Evolutionary conservation across 2,888 invertebrate species (phyloP), one percentile per base, ranked within the genome.

Genomic region (Lacanobia wlatinum): DNA sequence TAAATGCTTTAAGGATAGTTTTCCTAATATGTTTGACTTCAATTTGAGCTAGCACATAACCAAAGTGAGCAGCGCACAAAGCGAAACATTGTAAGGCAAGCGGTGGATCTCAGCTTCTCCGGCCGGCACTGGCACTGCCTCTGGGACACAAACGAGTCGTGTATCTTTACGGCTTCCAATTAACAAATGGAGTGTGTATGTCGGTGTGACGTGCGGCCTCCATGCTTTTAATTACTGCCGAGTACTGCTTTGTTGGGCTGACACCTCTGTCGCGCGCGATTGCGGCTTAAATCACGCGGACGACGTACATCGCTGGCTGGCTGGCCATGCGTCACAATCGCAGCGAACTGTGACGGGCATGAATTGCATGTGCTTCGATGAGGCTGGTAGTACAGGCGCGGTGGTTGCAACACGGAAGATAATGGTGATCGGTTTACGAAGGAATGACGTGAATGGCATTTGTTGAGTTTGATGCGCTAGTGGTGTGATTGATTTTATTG

Each of bases 131-230:
- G 14, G 16, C 60, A n/a, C 14, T 28, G 65, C 34, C 58, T 62
- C 4, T 38, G 62, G 61, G 67, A 52, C 83, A 81, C 78, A 79
- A 79, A 81, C 78, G 71, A 70, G n/a, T 66, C 58, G 53, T 62
- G 76, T 83, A 80, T 80, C 84, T 87, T 85, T 84, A 81, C 82
- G 69, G 78, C 79, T 86, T 90, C 84, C 87, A 91, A 91, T 91
- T 90, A 91, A 87, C 89, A 91, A 90, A 90, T 91, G 90, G 87
- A 84, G 81, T 80, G 85, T 76, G 80, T 78, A 70, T 78, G 71
- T 73, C 69, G 69, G 75, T 73, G 82, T 76, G 80, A 78, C 61
- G 77, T 69, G 73, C 65, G 84, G 79, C 74, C 76, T 67, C 73
- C 74, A 50, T 79, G 83, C 84, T 87, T 87, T 88, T 85, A 87